A percentile compares a stretch with the other conserved stretches of the same genome.
These are phyloP conservation scores for Lateolabrax maculatus DNA, from an alignment of 2,797 vertebrate genomes.

Conservation along the genomic window DNA sequence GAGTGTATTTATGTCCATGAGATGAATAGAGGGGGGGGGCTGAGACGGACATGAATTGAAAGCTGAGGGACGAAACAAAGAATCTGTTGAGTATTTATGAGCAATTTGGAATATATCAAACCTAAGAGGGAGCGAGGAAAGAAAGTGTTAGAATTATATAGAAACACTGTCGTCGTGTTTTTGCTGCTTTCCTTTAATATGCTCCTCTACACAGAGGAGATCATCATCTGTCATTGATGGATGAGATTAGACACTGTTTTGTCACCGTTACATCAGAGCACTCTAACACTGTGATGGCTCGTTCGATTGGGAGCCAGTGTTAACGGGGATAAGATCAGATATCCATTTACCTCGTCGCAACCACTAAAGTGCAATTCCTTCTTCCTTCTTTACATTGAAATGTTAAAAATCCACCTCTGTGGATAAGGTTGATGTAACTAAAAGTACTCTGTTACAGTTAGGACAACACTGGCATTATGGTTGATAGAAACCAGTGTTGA, in stretches of 20 bases:
- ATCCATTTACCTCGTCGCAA: constrained; percentile 8
- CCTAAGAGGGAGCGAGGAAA: not conserved
- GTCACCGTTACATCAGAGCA: constrained; percentile 34
- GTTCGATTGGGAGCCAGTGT: constrained; percentile 29
- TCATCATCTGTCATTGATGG: constrained; percentile 43
- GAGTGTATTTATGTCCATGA: constrained; percentile 2
- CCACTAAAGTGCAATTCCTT: no score
- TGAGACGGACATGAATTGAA: not conserved
- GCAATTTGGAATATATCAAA: not conserved
- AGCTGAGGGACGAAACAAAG: not conserved
- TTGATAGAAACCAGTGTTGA: not conserved
- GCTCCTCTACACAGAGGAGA: constrained; percentile 14
- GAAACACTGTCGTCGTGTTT: not conserved
- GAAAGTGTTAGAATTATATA: not conserved
- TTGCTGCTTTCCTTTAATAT: not conserved
- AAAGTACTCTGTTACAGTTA: not conserved
- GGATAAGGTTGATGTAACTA: not conserved
- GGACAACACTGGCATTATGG: not conserved
- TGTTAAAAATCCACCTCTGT: no score
- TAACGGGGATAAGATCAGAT: constrained; percentile 28
- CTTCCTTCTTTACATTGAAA: no score
- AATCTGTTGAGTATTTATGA: not conserved
- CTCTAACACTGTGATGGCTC: not conserved
- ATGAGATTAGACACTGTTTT: constrained; percentile 40
- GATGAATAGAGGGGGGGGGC: constrained; percentile 4